These are phyloP conservation scores for Dryas iulia DNA, from an alignment of 1,140 invertebrate genomes.

Conservation along the genomic window DNA sequence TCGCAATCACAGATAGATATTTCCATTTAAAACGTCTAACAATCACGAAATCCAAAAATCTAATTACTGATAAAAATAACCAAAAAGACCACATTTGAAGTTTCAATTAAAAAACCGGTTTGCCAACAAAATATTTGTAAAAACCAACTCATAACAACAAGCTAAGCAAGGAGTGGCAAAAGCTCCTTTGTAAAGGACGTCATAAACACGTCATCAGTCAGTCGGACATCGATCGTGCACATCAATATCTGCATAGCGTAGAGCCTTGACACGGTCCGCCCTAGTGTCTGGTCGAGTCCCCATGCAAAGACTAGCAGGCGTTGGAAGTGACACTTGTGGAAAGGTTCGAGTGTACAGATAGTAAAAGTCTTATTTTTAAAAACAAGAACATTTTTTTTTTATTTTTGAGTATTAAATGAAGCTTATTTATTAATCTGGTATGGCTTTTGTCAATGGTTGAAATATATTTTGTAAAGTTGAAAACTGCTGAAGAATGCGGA, in stretches of 20 bases:
- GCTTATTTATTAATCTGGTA: too few species aligned
- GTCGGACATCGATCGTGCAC: constrained; percentile 45
- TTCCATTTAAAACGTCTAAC: too few species aligned
- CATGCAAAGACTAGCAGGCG: neutral
- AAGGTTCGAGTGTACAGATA: neutral
- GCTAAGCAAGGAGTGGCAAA: neutral
- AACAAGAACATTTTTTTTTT: too few species aligned
- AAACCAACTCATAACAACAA: neutral
- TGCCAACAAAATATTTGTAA: neutral
- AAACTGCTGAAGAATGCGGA: too few species aligned
- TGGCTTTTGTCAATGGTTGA: too few species aligned
- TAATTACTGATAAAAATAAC: too few species aligned
- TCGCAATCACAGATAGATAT: too few species aligned
- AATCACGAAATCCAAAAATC: too few species aligned
- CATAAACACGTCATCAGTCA: constrained; percentile 41
- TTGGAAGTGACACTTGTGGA: neutral
- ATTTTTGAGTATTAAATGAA: too few species aligned
- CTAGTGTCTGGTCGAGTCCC: constrained; percentile 28
- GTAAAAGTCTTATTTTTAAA: too few species aligned
- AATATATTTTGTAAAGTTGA: too few species aligned
- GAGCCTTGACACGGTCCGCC: constrained; percentile 49
- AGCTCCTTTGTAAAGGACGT: constrained; percentile 29
- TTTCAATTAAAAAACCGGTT: neutral
- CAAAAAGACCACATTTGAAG: too few species aligned
- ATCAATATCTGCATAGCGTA: constrained; percentile 60